Evolutionary conservation across 1,140 invertebrate genomes (phyloP), one percentile per base, ranked within the genome.

Genomic region (Venturia canescens): DNA sequence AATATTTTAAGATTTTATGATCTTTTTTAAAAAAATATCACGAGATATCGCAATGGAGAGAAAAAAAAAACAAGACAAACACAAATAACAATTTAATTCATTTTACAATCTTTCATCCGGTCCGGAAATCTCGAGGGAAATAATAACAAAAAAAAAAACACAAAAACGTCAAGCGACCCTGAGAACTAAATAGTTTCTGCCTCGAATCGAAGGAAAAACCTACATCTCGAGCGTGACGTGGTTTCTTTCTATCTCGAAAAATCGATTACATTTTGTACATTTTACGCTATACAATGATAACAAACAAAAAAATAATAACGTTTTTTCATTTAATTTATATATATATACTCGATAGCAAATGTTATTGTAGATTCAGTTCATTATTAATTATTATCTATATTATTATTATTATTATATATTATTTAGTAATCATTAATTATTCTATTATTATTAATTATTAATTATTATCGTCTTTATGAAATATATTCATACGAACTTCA

Each of bases 301-400:
- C n/a, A 9, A 34, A 34, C 3, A 34, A 4, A 34, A 34, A 3
- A 66, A 85, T 4, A 67, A 82, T 21, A 67, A 77, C 83, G 84
- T 86, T 83, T 88, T 89, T 88, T 88, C 85, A 81, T 89, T 89
- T 88, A 89, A 88, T 88, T 89, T 89, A 53, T 53, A 34, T 89
- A 53, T 53, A 34, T 9, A 90, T 89, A 88, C 60, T 81, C 83
- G 83, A 85, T 86, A 84, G 75, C 81, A 86, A 85, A 88, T 89
- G 86, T 88, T 90, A 87, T 86, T 86, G 82, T 89, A 88, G 85
- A 88, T 86, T 90, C 87, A 86, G 83, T 85, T 89, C 80, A 86
- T 86, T 83, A 83, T 82, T 85, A n/a, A 85, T 82, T 82, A 86
- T 86, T 84, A 84, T 84, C 84, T 82, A 82, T 85, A 88, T 34